Base-by-base conservation (phyloP, 2,113 vertebrate species). In the Oryzias curvinotus region DNA sequence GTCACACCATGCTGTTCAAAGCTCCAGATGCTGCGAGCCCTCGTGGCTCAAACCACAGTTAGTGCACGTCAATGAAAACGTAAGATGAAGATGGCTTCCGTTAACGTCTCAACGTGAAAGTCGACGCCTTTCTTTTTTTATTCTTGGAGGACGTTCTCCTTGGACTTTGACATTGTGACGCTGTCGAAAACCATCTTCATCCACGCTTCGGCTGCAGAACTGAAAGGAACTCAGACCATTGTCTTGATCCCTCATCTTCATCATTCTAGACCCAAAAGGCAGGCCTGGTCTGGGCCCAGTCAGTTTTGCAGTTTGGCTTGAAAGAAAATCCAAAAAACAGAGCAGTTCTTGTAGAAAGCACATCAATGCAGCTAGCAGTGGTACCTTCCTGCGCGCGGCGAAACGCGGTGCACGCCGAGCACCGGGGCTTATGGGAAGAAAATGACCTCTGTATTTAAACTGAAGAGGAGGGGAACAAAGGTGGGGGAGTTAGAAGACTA, bases 361-460 rank as follows among this genome's bases (percentile, higher is more conserved):
- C 64, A 81, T 73, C 83, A 89, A 78, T 78, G 64, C 83, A 86
- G 81, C 62, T 68, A 73, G 81, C 68, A 66, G 76, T 44, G 78
- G 88, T 93, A 93, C 92, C 92, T 92, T 93, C 80, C 76, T 76
- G 68, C 86, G 87, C 56, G 89, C 90, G 7, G 89, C 89, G 63
- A 92, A 92, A 56, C 89, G 86, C 60, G 85, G 85, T 45, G 88
- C 85, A 57, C 90, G 89, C 46, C 89, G 82, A 64, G 88, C 87
- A 65, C 87, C 87, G 50, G 89, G 92, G 80, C 85, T 89, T 85
- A 91, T 79, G 75, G 91, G 88, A 80, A 91, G 88, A 77, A 92
- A 92, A 75, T 90, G 86, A 75, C 90, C 91, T 82, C 88, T 85
- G 89, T 91, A 91, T 77, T 92, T 92, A 90, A 93, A 91, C 91